Base-by-base conservation (phyloP, 2,113 vertebrate genomes). In the Grammomys dolichurus region DNA sequence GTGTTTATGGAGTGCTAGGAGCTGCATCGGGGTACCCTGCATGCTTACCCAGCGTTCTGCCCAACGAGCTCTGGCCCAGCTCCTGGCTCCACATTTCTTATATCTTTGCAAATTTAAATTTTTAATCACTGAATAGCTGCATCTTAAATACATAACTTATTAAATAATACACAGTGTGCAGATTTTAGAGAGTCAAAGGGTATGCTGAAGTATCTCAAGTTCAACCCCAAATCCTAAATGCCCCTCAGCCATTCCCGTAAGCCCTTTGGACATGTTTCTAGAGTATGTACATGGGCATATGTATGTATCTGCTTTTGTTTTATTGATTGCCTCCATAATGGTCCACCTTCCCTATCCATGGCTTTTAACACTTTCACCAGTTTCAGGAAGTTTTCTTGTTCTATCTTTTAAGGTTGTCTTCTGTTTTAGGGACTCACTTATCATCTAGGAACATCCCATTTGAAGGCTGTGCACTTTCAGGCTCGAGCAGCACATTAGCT, bases 121-220 rank as follows among this genome's bases (percentile, higher is more conserved):
- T 54, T 93, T 92, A 85, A 92, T 77, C 31, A 65, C 48, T 77
- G 7, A 90, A 51, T 56, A 96, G 78, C 65, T 54, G 67, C 8
- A 36, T 48, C 36, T 46, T 54, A 85, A 90, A 86, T 28, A 80
- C 5, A 72, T 7, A 56, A 87, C 20, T 19, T 46, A 87, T 17
- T 26, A 36, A 87, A 87, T 14, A 36, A 80, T 36, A 7, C 36
- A 60, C 36, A 60, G 31, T 81, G 40, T 75, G 12, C 81, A 92
- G 40, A 13, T 40, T 51, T 65, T 28, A 46, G 67, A 72, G 56
- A 2, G 69, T 65, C 69, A 85, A 88, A 95, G 75, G 48, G 11
- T 46, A 72, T 8, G 26, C 16, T 1, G 73, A 43, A 85, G 69
- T 13, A 24, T 11, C 16, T 43, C 43, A 78, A 4, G 77, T 81